A percentile compares a stretch with the other conserved stretches of the same genome.
phyloP scores from a whole-genome alignment of 2,797 vertebrate species.

The Peromyscus melanophrys region DNA sequence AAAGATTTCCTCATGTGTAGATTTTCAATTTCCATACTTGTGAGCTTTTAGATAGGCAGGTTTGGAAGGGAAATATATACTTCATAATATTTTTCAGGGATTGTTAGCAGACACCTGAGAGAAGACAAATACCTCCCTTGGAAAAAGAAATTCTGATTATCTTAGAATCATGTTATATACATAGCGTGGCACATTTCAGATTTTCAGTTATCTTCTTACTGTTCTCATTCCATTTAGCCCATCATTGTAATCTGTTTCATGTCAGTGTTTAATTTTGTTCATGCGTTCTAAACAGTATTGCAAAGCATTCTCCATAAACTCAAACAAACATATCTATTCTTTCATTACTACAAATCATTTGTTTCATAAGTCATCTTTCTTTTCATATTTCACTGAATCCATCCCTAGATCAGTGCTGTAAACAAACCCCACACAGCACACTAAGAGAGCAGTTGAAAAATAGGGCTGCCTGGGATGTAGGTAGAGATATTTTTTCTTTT shows the following conservation, averaged over 20 bases:
- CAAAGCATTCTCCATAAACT: conserved; percentile 64
- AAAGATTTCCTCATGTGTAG: conserved; percentile 76
- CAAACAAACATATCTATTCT: conserved; percentile 10
- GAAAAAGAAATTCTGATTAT: conserved; percentile 69
- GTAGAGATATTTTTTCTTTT: neutral
- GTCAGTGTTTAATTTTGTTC: conserved; percentile 78
- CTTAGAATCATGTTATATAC: conserved; percentile 61
- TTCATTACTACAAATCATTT: conserved; percentile 69
- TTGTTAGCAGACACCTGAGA: conserved; percentile 18
- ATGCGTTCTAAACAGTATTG: conserved; percentile 73
- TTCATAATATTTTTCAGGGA: conserved; percentile 58
- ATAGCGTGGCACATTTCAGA: conserved; percentile 15
- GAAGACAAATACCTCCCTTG: conserved; percentile 50
- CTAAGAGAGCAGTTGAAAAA: neutral
- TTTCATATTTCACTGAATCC: conserved; percentile 42
- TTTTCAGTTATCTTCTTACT: conserved; percentile 40
- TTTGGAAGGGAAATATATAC: conserved; percentile 55
- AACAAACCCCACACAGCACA: neutral
- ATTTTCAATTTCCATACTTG: conserved; percentile 75
- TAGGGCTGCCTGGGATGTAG: neutral
- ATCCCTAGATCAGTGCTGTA: neutral
- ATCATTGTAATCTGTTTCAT: conserved; percentile 71
- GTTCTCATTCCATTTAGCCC: conserved; percentile 63
- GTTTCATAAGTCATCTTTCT: conserved; percentile 46
- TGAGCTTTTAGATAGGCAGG: conserved; percentile 61